Percentiles rank a stretch among this genome's conserved stretches.
phyloP scores from a whole-genome alignment of 2,888 invertebrate genomes.

The Drosophila tanythrix region DNA sequence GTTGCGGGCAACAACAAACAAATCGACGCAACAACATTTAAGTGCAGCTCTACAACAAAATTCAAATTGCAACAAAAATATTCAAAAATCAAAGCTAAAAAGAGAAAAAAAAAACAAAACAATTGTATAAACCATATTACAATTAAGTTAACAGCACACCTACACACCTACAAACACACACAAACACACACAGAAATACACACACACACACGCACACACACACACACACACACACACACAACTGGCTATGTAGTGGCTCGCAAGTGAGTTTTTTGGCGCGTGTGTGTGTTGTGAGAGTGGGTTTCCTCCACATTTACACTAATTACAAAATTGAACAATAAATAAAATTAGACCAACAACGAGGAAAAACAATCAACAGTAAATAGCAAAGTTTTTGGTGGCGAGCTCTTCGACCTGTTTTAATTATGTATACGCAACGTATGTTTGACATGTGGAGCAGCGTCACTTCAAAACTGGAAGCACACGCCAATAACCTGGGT shows the following conservation, averaged over 20 bases:
- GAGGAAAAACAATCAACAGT: not conserved
- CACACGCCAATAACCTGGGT: conserved; percentile 85
- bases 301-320: conserved; percentile 7
- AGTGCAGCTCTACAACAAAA: conserved; percentile 34
- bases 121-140: conserved; percentile 11
- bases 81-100: conserved; percentile 4
- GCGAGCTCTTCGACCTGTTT: conserved; percentile 36
- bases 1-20: conserved; percentile 11
- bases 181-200: not conserved
- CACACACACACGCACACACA: conserved; percentile 3
- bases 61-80: not conserved
- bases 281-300: conserved; percentile 17
- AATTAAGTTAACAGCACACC: conserved; percentile 8
- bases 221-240: conserved; percentile 2
- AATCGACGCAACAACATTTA: conserved; percentile 12
- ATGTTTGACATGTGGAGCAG: conserved; percentile 86
- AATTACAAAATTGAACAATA: not conserved
- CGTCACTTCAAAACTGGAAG: conserved; percentile 85
- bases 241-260: conserved; percentile 22
- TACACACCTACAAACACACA: conserved; percentile 5
- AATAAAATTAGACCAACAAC: not conserved
- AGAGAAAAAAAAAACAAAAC: not conserved
- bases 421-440: conserved; percentile 86
- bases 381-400: conserved; percentile 28
- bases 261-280: conserved; percentile 13